These are phyloP conservation scores for Dendronephthya gigantea DNA, from an alignment of 64 coral and sea anemone genomes.

Conservation along the genomic window DNA sequence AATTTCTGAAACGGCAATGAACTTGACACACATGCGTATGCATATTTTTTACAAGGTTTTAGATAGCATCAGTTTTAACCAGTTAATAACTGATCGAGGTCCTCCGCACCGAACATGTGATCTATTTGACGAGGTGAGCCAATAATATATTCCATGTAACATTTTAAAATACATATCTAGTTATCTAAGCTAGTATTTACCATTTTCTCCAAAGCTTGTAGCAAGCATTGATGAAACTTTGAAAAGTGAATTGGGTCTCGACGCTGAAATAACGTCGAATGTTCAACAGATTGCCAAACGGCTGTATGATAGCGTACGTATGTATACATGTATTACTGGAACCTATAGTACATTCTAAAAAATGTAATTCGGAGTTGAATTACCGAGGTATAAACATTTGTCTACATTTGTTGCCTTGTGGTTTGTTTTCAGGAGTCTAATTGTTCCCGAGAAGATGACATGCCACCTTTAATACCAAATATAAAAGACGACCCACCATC, in stretches of 20 bases:
- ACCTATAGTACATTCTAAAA: no score
- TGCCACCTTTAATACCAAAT: not conserved
- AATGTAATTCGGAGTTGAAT: no score
- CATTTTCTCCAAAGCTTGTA: slow-evolving; percentile 33
- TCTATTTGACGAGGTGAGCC: slow-evolving; percentile 81
- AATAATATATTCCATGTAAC: slow-evolving; percentile 3
- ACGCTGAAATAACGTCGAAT: slow-evolving; percentile 69
- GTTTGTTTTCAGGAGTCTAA: not conserved
- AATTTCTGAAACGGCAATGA: not conserved
- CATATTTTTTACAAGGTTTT: slow-evolving; percentile 41
- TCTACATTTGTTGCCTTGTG: not conserved
- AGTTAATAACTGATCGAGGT: slow-evolving; percentile 68
- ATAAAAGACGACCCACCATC: not conserved
- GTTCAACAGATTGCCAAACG: slow-evolving; percentile 78
- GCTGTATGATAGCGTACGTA: slow-evolving; percentile 87
- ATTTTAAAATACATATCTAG: slow-evolving; percentile 40
- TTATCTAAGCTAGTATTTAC: not conserved
- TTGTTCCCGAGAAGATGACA: not conserved
- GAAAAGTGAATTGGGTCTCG: slow-evolving; percentile 47
- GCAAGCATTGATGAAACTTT: slow-evolving; percentile 71
- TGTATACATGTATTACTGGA: no score
- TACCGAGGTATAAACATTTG: not conserved
- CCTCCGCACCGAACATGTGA: slow-evolving; percentile 88
- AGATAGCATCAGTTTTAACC: slow-evolving; percentile 75
- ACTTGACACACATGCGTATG: not conserved